These are phyloP conservation scores for Orbicella faveolata DNA, from an alignment of 64 coral and sea anemone genomes.

Conservation along the genomic window DNA sequence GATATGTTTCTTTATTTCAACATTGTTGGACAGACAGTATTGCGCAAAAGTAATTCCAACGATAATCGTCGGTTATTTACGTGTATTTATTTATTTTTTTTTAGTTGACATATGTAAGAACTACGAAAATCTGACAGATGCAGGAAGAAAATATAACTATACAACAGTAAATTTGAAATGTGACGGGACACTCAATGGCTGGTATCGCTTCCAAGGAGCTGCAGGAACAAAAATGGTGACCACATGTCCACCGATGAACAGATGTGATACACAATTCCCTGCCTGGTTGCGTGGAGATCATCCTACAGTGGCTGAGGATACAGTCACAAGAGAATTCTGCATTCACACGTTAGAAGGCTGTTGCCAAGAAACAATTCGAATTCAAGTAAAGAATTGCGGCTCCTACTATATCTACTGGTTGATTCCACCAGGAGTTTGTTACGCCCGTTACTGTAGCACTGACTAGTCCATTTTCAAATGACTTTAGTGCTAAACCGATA, in stretches of 20 bases:
- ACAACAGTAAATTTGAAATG: background rate
- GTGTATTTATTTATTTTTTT: background rate
- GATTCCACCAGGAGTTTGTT: background rate
- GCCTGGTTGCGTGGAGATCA: background rate
- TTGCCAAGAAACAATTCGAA: background rate
- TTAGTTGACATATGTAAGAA: background rate
- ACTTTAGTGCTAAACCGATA: background rate
- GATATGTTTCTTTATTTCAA: too few species aligned
- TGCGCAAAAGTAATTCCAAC: too few species aligned
- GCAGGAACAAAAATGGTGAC: constrained; percentile 3
- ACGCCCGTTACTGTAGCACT: background rate
- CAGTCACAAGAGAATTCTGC: background rate
- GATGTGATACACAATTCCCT: background rate
- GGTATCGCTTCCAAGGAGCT: too few species aligned
- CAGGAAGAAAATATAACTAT: background rate
- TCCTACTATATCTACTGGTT: background rate
- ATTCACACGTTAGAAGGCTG: background rate
- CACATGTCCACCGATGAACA: background rate
- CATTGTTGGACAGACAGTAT: too few species aligned
- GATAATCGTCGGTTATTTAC: background rate
- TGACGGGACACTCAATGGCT: background rate
- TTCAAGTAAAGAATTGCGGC: background rate
- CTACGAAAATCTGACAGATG: background rate
- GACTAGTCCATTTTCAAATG: background rate
- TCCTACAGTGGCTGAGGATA: background rate